Percentiles rank a stretch among this genome's conserved stretches.
Evolutionary conservation across 1,140 invertebrate genomes (phyloP).

Genomic region (Diploscapter pachys): DNA sequence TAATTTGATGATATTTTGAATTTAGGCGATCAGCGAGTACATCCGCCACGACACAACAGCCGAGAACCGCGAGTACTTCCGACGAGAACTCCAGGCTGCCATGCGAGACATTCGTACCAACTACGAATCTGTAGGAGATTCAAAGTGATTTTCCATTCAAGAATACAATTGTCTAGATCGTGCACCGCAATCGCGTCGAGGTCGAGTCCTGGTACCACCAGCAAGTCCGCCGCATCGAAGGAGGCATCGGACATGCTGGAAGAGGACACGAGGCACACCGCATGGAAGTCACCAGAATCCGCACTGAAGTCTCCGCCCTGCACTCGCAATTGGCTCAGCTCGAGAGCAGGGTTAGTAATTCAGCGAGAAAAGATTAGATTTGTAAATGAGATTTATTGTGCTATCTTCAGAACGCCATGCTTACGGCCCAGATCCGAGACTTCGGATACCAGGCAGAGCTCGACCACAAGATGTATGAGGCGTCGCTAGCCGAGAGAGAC

Average conservation of each 20-base stretch:
- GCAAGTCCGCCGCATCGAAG: constrained; percentile 4
- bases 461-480: constrained; percentile 11
- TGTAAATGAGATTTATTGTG: too few species aligned
- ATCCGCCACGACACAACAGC: constrained; percentile 14
- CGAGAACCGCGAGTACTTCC: constrained; percentile 18
- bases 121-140: constrained; percentile 12
- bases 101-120: constrained; percentile 23
- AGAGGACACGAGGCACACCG: not conserved
- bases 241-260: not conserved
- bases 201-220: constrained; percentile 12
- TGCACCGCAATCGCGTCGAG: constrained; percentile 7
- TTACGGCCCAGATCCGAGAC: constrained; percentile 1
- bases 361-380: too few species aligned
- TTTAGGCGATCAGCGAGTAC: not conserved
- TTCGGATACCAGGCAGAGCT: not conserved
- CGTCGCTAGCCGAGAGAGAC: constrained; percentile 5
- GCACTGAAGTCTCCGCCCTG: not conserved
- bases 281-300: not conserved
- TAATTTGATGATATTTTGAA: too few species aligned
- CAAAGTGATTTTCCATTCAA: not conserved
- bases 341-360: not conserved
- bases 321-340: constrained; percentile 9
- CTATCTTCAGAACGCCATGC: not conserved
- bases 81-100: constrained; percentile 10
- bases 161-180: constrained; percentile 5